These are phyloP conservation scores for Epizoanthus rinbou DNA, from an alignment of 92 coral and sea anemone species.

Conservation along the genomic window DNA sequence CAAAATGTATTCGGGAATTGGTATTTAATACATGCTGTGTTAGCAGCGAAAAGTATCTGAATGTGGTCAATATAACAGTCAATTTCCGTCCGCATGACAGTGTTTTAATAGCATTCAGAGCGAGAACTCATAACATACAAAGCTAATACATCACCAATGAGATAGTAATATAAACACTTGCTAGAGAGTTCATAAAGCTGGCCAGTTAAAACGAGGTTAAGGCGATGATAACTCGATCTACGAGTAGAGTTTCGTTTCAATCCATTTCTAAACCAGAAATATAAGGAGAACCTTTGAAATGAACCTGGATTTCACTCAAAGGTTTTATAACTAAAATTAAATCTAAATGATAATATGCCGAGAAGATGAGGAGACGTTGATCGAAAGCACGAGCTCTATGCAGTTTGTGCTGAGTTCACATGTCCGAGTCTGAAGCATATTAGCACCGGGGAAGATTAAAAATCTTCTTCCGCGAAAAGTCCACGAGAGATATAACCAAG, in stretches of 20 bases:
- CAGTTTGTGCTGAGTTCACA: no score
- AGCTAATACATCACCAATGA: background rate
- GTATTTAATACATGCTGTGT: background rate
- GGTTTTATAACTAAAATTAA: no score
- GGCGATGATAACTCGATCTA: no score
- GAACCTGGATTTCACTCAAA: no score
- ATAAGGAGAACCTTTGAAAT: no score
- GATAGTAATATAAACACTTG: conserved; percentile 8
- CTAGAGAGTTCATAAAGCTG: background rate
- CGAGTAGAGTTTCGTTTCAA: no score
- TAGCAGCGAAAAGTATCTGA: background rate
- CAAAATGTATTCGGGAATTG: background rate
- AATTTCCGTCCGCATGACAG: conserved; percentile 20
- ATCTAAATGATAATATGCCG: no score
- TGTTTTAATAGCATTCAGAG: background rate
- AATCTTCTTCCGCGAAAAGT: background rate
- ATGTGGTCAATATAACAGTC: background rate
- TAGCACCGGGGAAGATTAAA: no score
- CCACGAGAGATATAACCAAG: background rate
- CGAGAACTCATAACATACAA: conserved; percentile 9
- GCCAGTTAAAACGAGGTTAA: background rate
- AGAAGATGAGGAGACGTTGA: no score
- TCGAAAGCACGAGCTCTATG: no score
- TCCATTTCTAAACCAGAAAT: no score
- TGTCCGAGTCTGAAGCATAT: no score